Base-by-base conservation (phyloP, 92 coral and sea anemone genomes). In the Actinostola sp. region DNA sequence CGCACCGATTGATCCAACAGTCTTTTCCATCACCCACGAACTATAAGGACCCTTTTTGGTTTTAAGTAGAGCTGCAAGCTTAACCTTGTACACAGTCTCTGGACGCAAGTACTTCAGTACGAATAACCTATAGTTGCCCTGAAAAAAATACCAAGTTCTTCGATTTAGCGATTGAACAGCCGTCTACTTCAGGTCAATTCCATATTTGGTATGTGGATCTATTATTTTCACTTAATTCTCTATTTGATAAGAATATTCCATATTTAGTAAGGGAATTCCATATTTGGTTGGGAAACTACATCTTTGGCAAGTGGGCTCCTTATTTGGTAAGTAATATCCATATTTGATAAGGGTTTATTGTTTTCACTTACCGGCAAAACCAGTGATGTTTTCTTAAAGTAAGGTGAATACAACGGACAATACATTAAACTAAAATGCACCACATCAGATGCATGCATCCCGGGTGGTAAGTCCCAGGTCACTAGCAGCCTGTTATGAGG, bases 1-100 rank as follows among this genome's bases (percentile, higher is more conserved):
- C 2, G 21, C 17, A 27, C 38, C 60, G 32, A 21, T 53, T 2
- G 60, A 21, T 21, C n/a, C 15, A 6, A 29, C 72, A 23, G 77
- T 71, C 60, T 71, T 48, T 33, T 59, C 66, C 17, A 71, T 44
- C 16, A 44, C 31, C 77, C 77, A 71, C 10, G 66, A 14, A 24
- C 77, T 71, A 55, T 19, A 71, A 8, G 77, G 77, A 2, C 77
- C 66, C 49, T 71, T 71, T 36, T 66, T 71, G 6, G 14, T 58
- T 38, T 71, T 71, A 8, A 71, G n/a, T 12, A 71, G 77, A 32
- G 77, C 67, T 53, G 77, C 77, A 4, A 71, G 11, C 63, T 71
- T 71, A 13, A 71, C 65, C 48, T 71, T 71, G 56, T 71, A 71
- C 55, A 71, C 32, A 23, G 77, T 71, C 15, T 57, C 43, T 32